These are phyloP conservation scores for Drosophila pseudotalamancana DNA, from an alignment of 2,888 invertebrate genomes.

Conservation along the genomic window DNA sequence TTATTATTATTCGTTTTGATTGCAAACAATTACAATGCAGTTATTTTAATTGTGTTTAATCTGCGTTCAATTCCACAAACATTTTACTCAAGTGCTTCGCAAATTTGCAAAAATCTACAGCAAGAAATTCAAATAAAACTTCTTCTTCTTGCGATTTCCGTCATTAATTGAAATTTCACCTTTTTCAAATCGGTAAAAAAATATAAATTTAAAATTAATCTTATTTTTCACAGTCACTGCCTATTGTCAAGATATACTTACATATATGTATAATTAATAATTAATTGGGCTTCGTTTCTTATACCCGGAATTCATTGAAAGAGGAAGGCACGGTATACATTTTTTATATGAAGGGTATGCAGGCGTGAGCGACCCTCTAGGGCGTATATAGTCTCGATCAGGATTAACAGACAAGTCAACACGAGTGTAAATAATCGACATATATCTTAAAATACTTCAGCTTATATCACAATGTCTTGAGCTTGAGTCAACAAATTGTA, in stretches of 20 bases:
- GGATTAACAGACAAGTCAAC: too few species aligned
- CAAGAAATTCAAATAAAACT: neutral
- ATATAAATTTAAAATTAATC: neutral
- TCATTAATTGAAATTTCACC: neutral
- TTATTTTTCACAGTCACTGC: too few species aligned
- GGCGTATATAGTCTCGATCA: too few species aligned
- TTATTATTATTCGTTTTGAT: slow-evolving; percentile 49
- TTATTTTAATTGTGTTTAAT: slow-evolving; percentile 58
- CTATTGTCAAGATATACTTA: too few species aligned
- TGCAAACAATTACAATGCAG: slow-evolving; percentile 54
- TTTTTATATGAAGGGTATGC: too few species aligned
- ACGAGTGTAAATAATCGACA: too few species aligned
- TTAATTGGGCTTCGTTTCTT: too few species aligned
- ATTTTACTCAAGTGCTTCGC: slow-evolving; percentile 5
- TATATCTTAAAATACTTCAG: too few species aligned
- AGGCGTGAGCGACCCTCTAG: too few species aligned
- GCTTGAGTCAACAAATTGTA: neutral
- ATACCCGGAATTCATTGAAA: too few species aligned
- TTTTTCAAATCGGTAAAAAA: neutral
- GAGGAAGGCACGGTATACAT: too few species aligned
- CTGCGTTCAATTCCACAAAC: slow-evolving; percentile 19
- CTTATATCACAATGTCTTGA: neutral
- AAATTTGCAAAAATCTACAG: neutral
- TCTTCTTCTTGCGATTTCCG: neutral
- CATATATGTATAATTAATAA: too few species aligned